phyloP scores from a whole-genome alignment of 2,888 invertebrate genomes.

The Cheilosia vulpina region DNA sequence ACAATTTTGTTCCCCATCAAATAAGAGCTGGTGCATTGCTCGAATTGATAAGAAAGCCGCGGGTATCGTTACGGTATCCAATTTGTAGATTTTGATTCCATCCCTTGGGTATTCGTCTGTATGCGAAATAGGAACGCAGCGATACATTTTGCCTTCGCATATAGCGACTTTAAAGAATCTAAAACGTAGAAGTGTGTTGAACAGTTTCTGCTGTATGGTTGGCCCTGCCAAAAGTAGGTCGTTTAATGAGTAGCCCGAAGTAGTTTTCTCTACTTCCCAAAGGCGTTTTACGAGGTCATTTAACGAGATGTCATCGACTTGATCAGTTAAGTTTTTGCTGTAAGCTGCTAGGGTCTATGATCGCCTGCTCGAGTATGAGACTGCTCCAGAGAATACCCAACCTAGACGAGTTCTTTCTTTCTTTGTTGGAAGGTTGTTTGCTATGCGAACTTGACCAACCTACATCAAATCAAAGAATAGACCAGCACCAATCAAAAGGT shows the following conservation, averaged over 20 bases:
- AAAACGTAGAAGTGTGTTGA: conserved; percentile 45
- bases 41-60: too few species aligned
- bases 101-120: conserved; percentile 49
- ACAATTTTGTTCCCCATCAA: too few species aligned
- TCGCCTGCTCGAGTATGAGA: too few species aligned
- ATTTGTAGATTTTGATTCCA: neutral
- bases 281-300: conserved; percentile 43
- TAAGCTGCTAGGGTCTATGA: conserved; percentile 21
- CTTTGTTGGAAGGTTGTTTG: conserved; percentile 13
- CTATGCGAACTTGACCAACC: conserved; percentile 68
- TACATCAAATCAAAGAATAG: conserved; percentile 74
- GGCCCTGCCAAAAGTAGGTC: conserved; percentile 37
- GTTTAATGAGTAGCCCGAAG: conserved; percentile 28
- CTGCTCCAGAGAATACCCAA: too few species aligned
- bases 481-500: conserved; percentile 67
- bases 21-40: too few species aligned
- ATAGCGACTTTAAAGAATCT: conserved; percentile 49
- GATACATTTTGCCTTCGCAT: conserved; percentile 71
- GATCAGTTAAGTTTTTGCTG: conserved; percentile 12
- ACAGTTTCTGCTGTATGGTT: conserved; percentile 2
- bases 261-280: conserved; percentile 69
- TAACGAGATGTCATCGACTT: conserved; percentile 11
- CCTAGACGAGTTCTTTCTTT: too few species aligned
- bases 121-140: conserved; percentile 52
- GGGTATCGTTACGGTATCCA: too few species aligned